These are phyloP conservation scores for Microcebus murinus DNA, from an alignment of 2,113 vertebrate species.

Conservation along the genomic window DNA sequence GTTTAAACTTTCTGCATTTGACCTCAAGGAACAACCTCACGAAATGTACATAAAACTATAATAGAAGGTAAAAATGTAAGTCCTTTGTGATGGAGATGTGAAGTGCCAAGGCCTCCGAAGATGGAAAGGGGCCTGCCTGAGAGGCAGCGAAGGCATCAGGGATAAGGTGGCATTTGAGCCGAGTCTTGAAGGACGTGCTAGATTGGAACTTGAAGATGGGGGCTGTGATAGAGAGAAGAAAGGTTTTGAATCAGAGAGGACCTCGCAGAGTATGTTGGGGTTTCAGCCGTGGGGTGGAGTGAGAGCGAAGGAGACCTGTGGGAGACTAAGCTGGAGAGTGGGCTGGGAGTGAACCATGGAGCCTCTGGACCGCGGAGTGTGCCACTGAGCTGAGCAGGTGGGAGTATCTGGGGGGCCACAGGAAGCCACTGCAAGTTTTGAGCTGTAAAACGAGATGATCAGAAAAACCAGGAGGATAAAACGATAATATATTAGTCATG, in stretches of 20 bases:
- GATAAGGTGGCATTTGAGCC: not conserved
- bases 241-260: not conserved
- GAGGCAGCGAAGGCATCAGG: not conserved
- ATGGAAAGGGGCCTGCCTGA: too few species aligned
- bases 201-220: not conserved
- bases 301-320: not conserved
- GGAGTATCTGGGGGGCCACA: not conserved
- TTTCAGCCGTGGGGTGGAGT: not conserved
- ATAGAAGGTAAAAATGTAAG: not conserved
- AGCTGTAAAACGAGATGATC: not conserved
- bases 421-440: not conserved
- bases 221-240: not conserved
- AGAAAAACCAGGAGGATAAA: not conserved
- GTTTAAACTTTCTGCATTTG: not conserved
- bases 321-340: not conserved
- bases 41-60: not conserved
- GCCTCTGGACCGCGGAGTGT: not conserved
- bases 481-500: not conserved
- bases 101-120: not conserved
- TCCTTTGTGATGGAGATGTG: not conserved
- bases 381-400: not conserved
- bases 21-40: not conserved
- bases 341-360: not conserved
- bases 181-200: not conserved
- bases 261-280: not conserved